Conservation (phyloP, 2,797 vertebrate species). For the Rallus crepitans region DNA sequence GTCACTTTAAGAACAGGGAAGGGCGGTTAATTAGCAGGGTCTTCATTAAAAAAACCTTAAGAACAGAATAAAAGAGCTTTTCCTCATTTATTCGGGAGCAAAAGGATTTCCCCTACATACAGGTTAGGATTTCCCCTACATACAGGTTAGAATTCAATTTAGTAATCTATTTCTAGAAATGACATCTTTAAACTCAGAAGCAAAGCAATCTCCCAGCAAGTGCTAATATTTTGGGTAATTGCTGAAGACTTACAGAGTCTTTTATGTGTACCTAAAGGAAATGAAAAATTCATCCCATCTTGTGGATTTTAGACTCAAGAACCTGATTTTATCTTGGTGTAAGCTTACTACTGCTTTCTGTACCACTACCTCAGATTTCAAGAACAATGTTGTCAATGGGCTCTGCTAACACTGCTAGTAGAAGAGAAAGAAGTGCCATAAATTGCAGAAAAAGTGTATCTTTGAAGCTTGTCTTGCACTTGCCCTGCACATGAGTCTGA, state of each 20-base stretch:
- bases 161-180: neutral
- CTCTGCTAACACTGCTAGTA: neutral
- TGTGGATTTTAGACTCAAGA: neutral
- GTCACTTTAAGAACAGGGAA: neutral
- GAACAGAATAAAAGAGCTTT: neutral
- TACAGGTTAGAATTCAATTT: neutral
- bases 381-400: neutral
- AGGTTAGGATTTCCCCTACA: neutral
- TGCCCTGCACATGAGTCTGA: neutral
- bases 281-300: neutral
- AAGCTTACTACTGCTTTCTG: neutral
- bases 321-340: neutral
- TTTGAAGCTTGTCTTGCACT: neutral
- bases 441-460: neutral
- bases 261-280: neutral
- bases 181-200: neutral
- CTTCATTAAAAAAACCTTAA: neutral
- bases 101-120: neutral
- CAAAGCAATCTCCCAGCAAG: neutral
- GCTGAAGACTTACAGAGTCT: neutral
- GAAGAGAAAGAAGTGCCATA: neutral
- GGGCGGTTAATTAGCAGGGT: neutral
- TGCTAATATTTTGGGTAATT: neutral
- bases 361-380: neutral
- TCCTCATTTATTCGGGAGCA: neutral